phyloP scores from a whole-genome alignment of 2,797 vertebrate species.

The Eulemur rubriventer region DNA sequence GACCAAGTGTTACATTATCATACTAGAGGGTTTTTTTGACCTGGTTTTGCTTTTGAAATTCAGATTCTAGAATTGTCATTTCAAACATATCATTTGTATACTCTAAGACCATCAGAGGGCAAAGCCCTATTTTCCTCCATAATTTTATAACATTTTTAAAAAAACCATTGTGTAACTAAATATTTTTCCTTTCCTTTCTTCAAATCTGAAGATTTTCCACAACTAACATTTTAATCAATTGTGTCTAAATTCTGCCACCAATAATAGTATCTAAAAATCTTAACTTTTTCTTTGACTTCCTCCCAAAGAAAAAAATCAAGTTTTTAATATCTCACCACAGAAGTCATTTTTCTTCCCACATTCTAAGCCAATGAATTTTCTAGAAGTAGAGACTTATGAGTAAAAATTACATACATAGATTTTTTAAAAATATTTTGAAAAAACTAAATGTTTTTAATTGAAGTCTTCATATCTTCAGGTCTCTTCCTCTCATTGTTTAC shows the following conservation, averaged over 20 bases:
- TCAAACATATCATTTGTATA: conserved; percentile 2
- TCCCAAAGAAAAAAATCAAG: not conserved
- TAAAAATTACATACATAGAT: not conserved
- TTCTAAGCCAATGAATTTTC: conserved; percentile 10
- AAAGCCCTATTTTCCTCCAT: not conserved
- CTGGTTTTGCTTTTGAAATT: conserved; percentile 10
- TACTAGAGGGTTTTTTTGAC: not conserved
- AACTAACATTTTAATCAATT: not conserved
- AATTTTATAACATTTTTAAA: conserved; percentile 18
- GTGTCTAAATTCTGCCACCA: conserved; percentile 2
- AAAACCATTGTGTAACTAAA: not conserved
- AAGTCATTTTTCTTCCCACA: not conserved
- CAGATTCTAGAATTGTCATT: not conserved
- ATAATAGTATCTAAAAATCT: not conserved
- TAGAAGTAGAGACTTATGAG: not conserved
- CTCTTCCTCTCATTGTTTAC: not conserved
- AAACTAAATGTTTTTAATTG: not conserved
- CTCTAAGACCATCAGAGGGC: not conserved
- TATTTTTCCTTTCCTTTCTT: not conserved
- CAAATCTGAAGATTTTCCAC: not conserved
- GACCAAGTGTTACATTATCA: too few species aligned
- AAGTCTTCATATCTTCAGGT: not conserved
- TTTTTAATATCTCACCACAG: not conserved
- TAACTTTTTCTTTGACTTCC: not conserved
- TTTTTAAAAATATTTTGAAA: conserved; percentile 14